Percentiles rank a stretch among this genome's conserved stretches.
Conservation (phyloP, 2,113 vertebrate species). For the Chauna torquata region DNA sequence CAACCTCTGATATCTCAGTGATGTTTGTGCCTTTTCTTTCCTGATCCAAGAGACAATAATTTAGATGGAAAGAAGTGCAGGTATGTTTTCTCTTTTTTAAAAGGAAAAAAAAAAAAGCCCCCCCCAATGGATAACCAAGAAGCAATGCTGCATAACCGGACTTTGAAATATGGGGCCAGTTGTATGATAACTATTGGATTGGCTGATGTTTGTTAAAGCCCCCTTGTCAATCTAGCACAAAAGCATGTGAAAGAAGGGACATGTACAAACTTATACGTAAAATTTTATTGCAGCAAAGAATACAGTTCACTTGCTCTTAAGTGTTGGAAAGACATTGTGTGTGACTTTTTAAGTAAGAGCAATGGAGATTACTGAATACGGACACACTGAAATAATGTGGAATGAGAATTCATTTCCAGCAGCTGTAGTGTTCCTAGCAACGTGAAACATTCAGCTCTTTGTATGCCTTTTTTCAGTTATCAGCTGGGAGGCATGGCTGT, state of each 20-base stretch:
- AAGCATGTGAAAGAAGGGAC: neutral
- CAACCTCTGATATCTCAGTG: neutral
- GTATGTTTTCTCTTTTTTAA: neutral
- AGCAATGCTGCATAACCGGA: neutral
- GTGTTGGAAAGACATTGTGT: neutral
- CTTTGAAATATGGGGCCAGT: neutral
- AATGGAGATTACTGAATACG: accelerated
- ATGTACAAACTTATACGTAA: neutral
- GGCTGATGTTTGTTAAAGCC: neutral
- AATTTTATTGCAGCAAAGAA: neutral
- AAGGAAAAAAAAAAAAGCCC: neutral
- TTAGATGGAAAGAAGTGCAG: neutral
- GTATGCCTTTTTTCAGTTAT: neutral
- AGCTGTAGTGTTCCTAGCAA: neutral
- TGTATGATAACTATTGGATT: neutral
- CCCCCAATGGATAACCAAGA: neutral
- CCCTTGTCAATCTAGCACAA: neutral
- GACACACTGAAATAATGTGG: neutral
- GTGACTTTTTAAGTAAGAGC: neutral
- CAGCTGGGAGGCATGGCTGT: neutral
- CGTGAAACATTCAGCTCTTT: neutral
- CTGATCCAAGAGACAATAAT: neutral
- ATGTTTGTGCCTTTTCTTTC: neutral
- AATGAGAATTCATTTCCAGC: neutral
- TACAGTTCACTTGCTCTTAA: neutral